Conservation (phyloP, 2,888 invertebrate genomes). For the Clitarchus hookeri region DNA sequence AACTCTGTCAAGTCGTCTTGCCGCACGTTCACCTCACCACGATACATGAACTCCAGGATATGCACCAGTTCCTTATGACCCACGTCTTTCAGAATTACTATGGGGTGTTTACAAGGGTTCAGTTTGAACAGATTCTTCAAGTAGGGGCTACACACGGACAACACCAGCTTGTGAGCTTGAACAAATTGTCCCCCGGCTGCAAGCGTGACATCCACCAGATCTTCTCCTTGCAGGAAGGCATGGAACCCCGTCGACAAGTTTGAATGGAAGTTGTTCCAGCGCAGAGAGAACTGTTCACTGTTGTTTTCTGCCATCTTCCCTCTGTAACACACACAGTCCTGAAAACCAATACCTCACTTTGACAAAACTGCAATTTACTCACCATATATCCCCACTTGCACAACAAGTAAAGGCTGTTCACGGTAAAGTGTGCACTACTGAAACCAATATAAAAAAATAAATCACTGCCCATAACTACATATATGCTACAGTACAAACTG, state of each 20-base stretch:
- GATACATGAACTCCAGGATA: conserved; percentile 73
- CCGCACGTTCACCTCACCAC: conserved; percentile 73
- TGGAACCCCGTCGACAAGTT: conserved; percentile 75
- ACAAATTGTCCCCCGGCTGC: conserved; percentile 78
- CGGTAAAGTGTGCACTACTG: no score
- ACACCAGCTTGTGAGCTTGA: conserved; percentile 76
- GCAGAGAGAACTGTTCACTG: conserved; percentile 71
- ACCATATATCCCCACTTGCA: no score
- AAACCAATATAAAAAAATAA: no score
- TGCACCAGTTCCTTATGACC: conserved; percentile 71
- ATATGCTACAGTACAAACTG: no score
- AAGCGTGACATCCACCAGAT: conserved; percentile 76
- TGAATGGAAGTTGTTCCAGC: conserved; percentile 80
- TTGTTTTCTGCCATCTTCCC: conserved; percentile 36
- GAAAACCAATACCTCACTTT: no score
- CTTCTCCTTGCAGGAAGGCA: conserved; percentile 70
- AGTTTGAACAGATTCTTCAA: conserved; percentile 78
- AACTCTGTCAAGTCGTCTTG: conserved; percentile 73
- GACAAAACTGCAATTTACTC: no score
- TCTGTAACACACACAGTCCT: no score
- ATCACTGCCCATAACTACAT: no score
- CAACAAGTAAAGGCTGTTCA: no score
- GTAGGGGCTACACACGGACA: conserved; percentile 79
- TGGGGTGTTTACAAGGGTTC: conserved; percentile 50
- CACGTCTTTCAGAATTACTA: conserved; percentile 71